phyloP scores from a whole-genome alignment of 2,888 invertebrate species.

The Diadegma fenestrale region DNA sequence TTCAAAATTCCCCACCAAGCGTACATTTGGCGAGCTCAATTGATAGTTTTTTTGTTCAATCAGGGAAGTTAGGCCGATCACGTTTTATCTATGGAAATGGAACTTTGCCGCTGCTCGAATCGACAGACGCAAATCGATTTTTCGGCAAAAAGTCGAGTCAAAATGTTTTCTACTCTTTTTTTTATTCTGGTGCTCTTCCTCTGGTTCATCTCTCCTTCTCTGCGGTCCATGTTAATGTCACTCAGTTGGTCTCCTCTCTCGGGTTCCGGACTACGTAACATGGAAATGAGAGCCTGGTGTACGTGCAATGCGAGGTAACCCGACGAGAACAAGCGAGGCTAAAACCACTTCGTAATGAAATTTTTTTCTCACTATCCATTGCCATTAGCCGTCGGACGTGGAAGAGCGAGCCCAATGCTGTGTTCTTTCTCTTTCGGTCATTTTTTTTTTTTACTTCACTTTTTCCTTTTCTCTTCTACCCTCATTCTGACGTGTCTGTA shows the following conservation, averaged over 20 bases:
- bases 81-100: constrained; percentile 16
- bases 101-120: constrained; percentile 11
- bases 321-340: constrained; percentile 58
- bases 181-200: neutral
- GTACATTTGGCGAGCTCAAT: neutral
- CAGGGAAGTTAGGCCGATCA: neutral
- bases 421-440: constrained; percentile 17
- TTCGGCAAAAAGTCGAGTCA: constrained; percentile 28
- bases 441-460: constrained; percentile 20
- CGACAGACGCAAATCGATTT: constrained; percentile 37
- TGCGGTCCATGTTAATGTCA: constrained; percentile 54
- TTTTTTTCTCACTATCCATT: constrained; percentile 66
- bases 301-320: constrained; percentile 52
- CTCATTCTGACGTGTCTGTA: constrained; percentile 23
- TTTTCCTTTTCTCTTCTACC: constrained; percentile 26
- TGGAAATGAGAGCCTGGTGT: constrained; percentile 57
- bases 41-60: neutral
- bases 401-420: constrained; percentile 39
- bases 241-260: constrained; percentile 37
- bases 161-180: constrained; percentile 4
- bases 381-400: constrained; percentile 60
- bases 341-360: constrained; percentile 67
- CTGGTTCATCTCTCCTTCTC: neutral
- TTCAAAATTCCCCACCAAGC: neutral
- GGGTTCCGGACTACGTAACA: constrained; percentile 61